Conservation (phyloP, 2,113 vertebrate species). For the Astatoreochromis straeleni region DNA sequence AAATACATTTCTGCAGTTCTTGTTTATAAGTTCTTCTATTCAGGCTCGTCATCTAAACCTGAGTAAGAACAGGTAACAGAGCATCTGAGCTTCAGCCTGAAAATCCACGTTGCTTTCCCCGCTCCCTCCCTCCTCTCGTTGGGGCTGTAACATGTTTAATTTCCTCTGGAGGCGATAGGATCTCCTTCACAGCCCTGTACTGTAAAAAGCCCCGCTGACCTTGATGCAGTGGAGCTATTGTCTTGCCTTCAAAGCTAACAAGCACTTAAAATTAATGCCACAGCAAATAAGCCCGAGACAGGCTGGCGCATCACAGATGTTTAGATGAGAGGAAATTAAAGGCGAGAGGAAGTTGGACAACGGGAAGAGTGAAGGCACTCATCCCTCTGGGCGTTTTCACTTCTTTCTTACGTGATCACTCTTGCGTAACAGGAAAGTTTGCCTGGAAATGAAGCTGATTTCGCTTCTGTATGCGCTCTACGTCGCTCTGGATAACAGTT, state of each 20-base stretch:
- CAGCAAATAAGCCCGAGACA: not conserved
- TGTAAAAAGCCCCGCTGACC: not conserved
- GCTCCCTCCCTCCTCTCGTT: not conserved
- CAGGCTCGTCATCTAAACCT: accelerated
- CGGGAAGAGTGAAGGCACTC: not conserved
- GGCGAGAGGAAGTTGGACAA: not conserved
- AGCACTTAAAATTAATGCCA: not conserved
- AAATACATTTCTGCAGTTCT: not conserved
- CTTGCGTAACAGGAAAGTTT: not conserved
- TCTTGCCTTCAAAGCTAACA: constrained; percentile 8
- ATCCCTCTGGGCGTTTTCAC: not conserved
- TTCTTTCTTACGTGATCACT: not conserved
- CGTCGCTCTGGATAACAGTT: not conserved
- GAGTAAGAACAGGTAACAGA: not conserved
- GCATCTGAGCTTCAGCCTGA: not conserved
- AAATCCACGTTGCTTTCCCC: not conserved
- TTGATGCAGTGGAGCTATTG: not conserved
- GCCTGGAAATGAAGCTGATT: not conserved
- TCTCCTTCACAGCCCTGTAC: not conserved
- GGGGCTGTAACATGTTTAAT: not conserved
- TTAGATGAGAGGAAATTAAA: not conserved
- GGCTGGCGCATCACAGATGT: not conserved
- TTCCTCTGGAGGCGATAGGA: constrained; percentile 24
- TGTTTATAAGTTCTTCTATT: not conserved
- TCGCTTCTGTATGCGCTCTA: not conserved